Evolutionary conservation across 2,888 invertebrate species (phyloP).

Genomic region (Adelognathus sp.): DNA sequence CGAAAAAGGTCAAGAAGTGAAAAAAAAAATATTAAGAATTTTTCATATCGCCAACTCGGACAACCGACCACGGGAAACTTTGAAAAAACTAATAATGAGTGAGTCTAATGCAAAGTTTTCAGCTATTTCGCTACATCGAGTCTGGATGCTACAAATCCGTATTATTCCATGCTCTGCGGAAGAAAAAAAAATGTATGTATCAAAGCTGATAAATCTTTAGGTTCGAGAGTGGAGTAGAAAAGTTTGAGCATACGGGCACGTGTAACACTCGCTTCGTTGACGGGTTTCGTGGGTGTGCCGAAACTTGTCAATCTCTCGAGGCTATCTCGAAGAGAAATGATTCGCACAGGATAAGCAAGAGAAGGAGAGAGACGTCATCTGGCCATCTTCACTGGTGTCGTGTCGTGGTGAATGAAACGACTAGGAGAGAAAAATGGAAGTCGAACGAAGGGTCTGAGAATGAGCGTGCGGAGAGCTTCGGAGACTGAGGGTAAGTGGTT

Average conservation of each 20-base stretch:
- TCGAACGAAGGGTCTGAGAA: background rate
- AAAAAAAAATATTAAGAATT: background rate
- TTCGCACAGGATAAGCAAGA: background rate
- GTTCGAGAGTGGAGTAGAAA: constrained; percentile 1
- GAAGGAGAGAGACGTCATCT: background rate
- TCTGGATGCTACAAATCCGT: constrained; percentile 9
- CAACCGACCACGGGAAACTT: constrained; percentile 15
- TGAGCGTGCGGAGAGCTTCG: constrained; percentile 47
- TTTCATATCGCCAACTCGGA: constrained; percentile 14
- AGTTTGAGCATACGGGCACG: background rate
- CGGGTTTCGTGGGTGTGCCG: constrained; percentile 27
- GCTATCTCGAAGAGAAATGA: constrained; percentile 6
- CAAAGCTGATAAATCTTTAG: constrained; percentile 38
- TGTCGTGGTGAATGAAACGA: background rate
- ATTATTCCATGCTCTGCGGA: constrained; percentile 26
- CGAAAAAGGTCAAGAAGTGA: no score
- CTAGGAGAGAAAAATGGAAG: constrained; percentile 49
- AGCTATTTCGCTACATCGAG: constrained; percentile 9
- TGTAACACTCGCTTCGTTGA: constrained; percentile 5
- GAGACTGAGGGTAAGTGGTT: constrained; percentile 56
- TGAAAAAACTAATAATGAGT: constrained; percentile 17
- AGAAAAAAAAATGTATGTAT: constrained; percentile 41
- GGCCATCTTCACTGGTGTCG: constrained; percentile 25
- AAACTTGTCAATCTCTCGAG: constrained; percentile 65
- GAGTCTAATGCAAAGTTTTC: constrained; percentile 23